A percentile compares a stretch with the other conserved stretches of the same genome.
phyloP scores from a whole-genome alignment of 2,113 vertebrate species.

The Laterallus jamaicensis region DNA sequence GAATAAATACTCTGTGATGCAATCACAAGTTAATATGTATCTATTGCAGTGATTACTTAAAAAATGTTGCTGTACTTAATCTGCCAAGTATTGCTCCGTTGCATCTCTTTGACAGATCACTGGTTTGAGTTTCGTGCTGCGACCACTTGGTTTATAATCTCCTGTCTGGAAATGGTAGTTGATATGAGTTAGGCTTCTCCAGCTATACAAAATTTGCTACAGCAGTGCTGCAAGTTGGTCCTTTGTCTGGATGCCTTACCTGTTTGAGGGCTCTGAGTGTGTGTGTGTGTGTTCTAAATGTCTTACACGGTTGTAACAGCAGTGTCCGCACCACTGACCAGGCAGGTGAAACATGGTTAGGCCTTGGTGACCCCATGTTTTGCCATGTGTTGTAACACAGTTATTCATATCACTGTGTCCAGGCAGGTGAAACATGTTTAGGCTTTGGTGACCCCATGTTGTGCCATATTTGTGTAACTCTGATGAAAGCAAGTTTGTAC shows the following conservation, averaged over 20 bases:
- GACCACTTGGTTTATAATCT: neutral
- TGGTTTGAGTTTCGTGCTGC: neutral
- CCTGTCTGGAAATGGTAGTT: neutral
- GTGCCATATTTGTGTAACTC: neutral
- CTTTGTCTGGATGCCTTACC: neutral
- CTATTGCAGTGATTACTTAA: neutral
- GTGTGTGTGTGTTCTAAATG: neutral
- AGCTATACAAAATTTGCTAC: neutral
- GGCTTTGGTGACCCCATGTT: neutral
- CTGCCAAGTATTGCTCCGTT: neutral
- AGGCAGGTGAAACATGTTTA: neutral
- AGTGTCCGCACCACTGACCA: neutral
- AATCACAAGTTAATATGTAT: neutral
- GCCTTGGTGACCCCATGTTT: neutral
- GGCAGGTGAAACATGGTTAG: neutral
- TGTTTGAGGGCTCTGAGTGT: neutral
- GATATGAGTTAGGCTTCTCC: neutral
- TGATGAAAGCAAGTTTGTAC: neutral
- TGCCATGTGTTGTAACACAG: neutral
- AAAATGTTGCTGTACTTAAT: neutral
- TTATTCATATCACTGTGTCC: neutral
- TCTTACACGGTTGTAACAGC: neutral
- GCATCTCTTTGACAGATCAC: neutral
- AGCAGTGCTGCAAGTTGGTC: neutral
- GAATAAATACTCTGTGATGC: slow-evolving; percentile 8